A percentile compares a stretch with the other conserved stretches of the same genome.
Evolutionary conservation across 2,113 vertebrate genomes (phyloP).

Genomic region (Antechinus flavipes): DNA sequence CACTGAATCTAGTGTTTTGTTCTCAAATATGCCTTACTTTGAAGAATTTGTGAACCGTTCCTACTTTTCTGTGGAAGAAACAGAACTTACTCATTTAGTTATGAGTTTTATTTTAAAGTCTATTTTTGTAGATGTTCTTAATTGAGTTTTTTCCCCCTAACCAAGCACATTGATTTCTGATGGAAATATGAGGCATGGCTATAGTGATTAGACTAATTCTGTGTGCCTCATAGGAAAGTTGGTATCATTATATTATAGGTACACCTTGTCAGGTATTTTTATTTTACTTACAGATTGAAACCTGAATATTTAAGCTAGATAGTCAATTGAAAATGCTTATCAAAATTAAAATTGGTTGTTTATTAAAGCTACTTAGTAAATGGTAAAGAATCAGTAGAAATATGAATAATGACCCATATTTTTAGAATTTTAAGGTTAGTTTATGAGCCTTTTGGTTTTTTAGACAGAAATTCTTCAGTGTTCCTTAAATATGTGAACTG

Average conservation of each 20-base stretch:
- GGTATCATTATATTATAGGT: constrained; percentile 25
- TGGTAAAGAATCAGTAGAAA: constrained; percentile 15
- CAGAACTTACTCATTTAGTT: constrained; percentile 24
- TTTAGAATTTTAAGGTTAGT: not conserved
- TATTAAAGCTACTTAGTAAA: constrained; percentile 44
- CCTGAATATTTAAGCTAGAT: constrained; percentile 53
- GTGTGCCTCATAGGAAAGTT: constrained; percentile 26
- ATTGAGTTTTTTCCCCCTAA: constrained; percentile 20
- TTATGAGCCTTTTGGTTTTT: constrained; percentile 11
- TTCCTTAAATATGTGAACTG: constrained; percentile 13
- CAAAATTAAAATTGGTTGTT: constrained; percentile 33
- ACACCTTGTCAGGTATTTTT: not conserved
- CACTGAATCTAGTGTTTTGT: constrained; percentile 45
- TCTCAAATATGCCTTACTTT: not conserved
- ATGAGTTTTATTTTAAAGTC: constrained; percentile 39
- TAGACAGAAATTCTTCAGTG: not conserved
- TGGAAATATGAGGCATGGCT: constrained; percentile 32
- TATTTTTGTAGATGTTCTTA: constrained; percentile 28
- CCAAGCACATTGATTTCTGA: constrained; percentile 6
- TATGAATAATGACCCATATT: not conserved
- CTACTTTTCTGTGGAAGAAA: not conserved
- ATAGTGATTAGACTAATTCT: constrained; percentile 10
- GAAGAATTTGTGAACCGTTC: not conserved
- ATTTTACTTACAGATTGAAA: not conserved
- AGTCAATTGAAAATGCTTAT: constrained; percentile 20